Percentiles rank a stretch among this genome's conserved stretches.
Evolutionary conservation across 2,113 vertebrate genomes (phyloP).

Genomic region (Clarias macrocephalus): DNA sequence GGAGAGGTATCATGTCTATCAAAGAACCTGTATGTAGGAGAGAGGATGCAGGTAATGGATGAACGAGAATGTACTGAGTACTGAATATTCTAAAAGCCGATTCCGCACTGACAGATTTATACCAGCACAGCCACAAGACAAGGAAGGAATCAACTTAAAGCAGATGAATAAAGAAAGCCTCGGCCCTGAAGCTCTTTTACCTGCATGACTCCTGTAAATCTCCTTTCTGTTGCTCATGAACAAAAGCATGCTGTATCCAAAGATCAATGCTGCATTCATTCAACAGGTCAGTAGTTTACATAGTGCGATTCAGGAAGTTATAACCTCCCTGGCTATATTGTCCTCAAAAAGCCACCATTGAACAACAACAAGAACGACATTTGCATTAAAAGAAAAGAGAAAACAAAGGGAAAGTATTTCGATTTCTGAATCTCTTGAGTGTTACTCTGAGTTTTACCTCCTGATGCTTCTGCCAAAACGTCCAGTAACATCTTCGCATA

Average conservation of each 20-base stretch:
- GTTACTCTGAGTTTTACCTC: not conserved
- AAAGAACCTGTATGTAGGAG: not conserved
- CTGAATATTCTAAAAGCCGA: not conserved
- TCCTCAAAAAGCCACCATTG: not conserved
- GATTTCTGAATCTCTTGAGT: no score
- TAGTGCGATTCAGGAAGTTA: not conserved
- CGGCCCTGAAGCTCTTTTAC: not conserved
- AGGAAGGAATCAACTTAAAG: not conserved
- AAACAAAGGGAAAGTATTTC: not conserved
- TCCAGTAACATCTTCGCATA: not conserved
- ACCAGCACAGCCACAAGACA: not conserved
- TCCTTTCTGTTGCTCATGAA: not conserved
- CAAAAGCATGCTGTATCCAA: not conserved
- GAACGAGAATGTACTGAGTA: not conserved
- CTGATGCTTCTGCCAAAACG: not conserved
- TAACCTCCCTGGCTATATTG: not conserved
- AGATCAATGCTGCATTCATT: not conserved
- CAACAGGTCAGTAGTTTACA: not conserved
- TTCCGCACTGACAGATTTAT: not conserved
- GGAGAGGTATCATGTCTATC: not conserved
- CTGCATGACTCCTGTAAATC: not conserved
- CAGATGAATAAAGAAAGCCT: not conserved
- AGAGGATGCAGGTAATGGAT: not conserved
- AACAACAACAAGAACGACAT: not conserved
- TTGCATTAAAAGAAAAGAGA: not conserved